Evolutionary conservation across 2,797 vertebrate genomes (phyloP), one percentile per base, ranked within the genome.

Genomic region (Sciurus vulgaris): DNA sequence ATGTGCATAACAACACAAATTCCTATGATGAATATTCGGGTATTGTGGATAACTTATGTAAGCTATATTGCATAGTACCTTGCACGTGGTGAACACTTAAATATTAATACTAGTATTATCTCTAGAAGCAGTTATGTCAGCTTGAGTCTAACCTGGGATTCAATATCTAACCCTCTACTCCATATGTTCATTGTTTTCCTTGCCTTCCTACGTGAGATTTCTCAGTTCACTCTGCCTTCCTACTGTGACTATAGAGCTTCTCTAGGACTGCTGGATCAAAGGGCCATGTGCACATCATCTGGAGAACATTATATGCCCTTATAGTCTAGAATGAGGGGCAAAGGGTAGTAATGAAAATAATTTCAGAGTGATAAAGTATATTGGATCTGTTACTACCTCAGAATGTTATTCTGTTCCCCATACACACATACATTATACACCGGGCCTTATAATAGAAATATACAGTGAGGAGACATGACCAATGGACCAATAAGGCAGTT

Each of bases 291-390:
- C 22, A 47, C 28, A 54, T 69, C 38, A 82, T 51, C 26, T 63
- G 26, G 10, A 65, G 86, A n/a, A 84, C 12, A 61, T 70, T 87
- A 59, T 86, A 13, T 26, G 56, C 2, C 65, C 22, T 56, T 54
- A 12, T 0, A 47, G 17, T 30, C 13, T 87, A 51, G 84, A 93
- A 79, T 28, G 49, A 90, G 26, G 41, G 14, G 1, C 17, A 35
- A 82, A 85, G 2, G 3, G 3, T 63, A 76, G 13, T 69, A 77
- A 61, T 87, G 28, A 76, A 94, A 83, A 28, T 79, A 73, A 86
- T n/a, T 94, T 87, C 5, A 84, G 22, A 20, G 22, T 63, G 28
- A 76, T 72, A 89, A 94, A 96, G 41, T 72, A 44, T 26, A 56
- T 41, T 77, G 54, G 7, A 22, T 77, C 77, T 35, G 15, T 51